phyloP scores from a whole-genome alignment of 1,140 invertebrate species.

The Apis cerana region DNA sequence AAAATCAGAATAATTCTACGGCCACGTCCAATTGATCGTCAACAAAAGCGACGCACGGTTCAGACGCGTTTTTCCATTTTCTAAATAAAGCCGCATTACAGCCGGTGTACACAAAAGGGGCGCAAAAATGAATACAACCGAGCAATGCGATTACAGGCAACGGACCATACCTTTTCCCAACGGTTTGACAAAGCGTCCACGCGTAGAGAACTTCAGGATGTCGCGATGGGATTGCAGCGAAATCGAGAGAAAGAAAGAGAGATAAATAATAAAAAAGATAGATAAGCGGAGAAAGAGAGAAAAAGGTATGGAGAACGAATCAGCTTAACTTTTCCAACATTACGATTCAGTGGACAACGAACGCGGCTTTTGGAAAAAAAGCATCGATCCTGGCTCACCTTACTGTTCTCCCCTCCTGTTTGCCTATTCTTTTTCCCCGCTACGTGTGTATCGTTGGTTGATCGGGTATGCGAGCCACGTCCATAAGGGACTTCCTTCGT shows the following conservation, averaged over 20 bases:
- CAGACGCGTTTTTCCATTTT: neutral
- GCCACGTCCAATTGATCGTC: neutral
- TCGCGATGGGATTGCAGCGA: neutral
- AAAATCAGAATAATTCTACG: neutral
- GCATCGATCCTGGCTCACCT: slow-evolving; percentile 31
- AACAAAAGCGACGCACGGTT: neutral
- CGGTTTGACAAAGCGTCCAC: slow-evolving; percentile 28
- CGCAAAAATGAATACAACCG: slow-evolving; percentile 19
- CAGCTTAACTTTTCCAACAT: slow-evolving; percentile 38
- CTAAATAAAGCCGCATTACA: slow-evolving; percentile 22
- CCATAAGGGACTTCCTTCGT: slow-evolving; percentile 54
- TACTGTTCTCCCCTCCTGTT: slow-evolving; percentile 10
- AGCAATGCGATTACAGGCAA: slow-evolving; percentile 12
- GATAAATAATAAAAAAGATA: neutral
- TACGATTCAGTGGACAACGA: slow-evolving; percentile 43
- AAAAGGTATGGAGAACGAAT: neutral
- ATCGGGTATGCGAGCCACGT: slow-evolving; percentile 55
- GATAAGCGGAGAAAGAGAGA: neutral
- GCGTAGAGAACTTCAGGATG: slow-evolving; percentile 31
- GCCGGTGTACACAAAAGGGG: neutral
- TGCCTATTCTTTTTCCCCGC: neutral
- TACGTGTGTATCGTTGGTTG: neutral
- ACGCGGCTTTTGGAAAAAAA: slow-evolving; percentile 40
- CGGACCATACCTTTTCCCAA: slow-evolving; percentile 6
- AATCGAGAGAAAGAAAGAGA: no score